Conservation (phyloP, 2,888 invertebrate genomes). For the Cephus spinipes region DNA sequence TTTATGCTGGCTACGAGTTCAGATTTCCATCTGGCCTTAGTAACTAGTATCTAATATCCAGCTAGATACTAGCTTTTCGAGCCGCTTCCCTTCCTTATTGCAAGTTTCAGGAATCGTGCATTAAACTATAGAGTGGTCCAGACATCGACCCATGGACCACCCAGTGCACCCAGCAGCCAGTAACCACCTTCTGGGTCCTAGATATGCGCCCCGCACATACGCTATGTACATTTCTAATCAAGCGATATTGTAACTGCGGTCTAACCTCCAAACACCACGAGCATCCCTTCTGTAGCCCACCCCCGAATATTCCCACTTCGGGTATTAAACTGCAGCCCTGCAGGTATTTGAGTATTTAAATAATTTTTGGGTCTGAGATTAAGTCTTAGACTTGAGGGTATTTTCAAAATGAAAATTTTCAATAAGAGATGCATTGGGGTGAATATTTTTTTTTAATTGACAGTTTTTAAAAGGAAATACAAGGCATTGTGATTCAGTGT, state of each 20-base stretch:
- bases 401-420: neutral
- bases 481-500: neutral
- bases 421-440: neutral
- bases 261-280: conserved; percentile 67
- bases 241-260: conserved; percentile 68
- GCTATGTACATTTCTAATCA: conserved; percentile 68
- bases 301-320: conserved; percentile 52
- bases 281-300: conserved; percentile 44
- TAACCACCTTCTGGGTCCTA: conserved; percentile 38
- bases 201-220: conserved; percentile 62
- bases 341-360: conserved; percentile 8
- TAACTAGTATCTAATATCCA: neutral
- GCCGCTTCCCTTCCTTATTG: conserved; percentile 59
- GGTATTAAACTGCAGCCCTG: conserved; percentile 53
- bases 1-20: neutral
- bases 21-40: neutral
- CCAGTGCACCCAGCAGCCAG: conserved; percentile 32
- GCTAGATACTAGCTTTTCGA: neutral
- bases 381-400: neutral
- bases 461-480: neutral
- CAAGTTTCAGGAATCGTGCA: conserved; percentile 64
- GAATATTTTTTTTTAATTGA: neutral
- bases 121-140: conserved; percentile 65
- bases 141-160: conserved; percentile 59
- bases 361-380: neutral